phyloP scores from a whole-genome alignment of 2,113 vertebrate species.

The Mesocricetus auratus region DNA sequence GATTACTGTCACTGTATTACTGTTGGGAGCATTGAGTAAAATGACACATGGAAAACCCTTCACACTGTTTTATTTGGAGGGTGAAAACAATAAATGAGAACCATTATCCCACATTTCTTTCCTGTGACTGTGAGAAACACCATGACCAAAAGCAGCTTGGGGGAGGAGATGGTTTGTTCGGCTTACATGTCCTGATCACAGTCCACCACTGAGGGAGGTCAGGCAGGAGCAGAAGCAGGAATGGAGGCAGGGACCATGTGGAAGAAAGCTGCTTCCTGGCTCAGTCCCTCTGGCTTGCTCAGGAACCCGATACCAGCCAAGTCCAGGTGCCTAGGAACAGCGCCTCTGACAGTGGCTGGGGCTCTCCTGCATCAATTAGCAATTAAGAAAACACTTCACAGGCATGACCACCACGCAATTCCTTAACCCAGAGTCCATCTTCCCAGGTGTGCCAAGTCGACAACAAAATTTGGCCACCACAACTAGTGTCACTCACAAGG shows the following conservation, averaged over 20 bases:
- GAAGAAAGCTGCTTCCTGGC: neutral
- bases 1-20: neutral
- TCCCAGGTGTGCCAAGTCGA: neutral
- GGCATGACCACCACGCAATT: neutral
- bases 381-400: neutral
- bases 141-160: neutral
- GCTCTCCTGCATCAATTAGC: neutral
- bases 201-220: neutral
- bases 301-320: neutral
- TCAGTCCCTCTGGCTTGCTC: neutral
- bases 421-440: neutral
- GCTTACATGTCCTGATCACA: neutral
- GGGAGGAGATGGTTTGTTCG: neutral
- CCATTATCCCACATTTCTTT: neutral
- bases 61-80: neutral
- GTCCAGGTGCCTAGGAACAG: neutral
- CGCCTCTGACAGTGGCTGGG: no score
- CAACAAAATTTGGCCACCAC: no score
- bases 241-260: neutral
- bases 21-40: neutral
- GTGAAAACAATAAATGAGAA: constrained; percentile 1
- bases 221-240: neutral
- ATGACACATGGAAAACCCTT: neutral
- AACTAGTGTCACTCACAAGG: no score
- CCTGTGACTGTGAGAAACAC: neutral